Evolutionary conservation across 2,888 invertebrate genomes (phyloP), one percentile per base, ranked within the genome.

Genomic region (Strigamia crassipes): DNA sequence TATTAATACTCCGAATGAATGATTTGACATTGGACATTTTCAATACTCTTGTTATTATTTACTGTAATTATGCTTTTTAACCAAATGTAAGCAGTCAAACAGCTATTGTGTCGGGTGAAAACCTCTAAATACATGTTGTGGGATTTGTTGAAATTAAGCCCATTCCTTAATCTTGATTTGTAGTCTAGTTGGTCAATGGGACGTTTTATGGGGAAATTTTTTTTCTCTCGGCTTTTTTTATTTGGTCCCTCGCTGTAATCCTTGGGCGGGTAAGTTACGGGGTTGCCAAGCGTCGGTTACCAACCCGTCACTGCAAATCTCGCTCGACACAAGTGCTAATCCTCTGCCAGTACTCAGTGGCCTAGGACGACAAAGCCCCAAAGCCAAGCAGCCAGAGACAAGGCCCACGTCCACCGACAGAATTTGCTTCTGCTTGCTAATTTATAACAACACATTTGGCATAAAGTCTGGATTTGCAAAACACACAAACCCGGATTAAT

Each of bases 201-300:
- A 73, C 23, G 27, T 73, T 73, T 73, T 73, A 73, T 73, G 73
- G 31, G 73, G 12, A n/a, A 73, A 73, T 13, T 27, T 31, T 73
- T 73, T 73, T 73, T 73, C n/a, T 56, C n/a, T 56, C 5, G 6
- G 1, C n/a, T 21, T 56, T 56, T 56, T 56, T 56, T 21, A 56
- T 56, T 56, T 18, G 56, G 73, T 73, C 73, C 73, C 31, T 31
- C 27, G 27, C 73, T 12, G 73, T 73, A 73, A 73, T 73, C 73
- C 73, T 73, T 73, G 31, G 73, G 73, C 27, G 73, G 73, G 73
- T 73, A 73, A 73, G 73, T 73, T 73, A 73, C 73, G 73, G 73
- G 73, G 73, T 73, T 73, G 73, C 73, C 73, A 73, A 73, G 73
- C 73, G 31, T 73, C 73, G 73, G 73, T 73, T 73, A 73, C 73